Percentiles rank a stretch among this genome's conserved stretches.
These are phyloP conservation scores for Carpatolechia fugitivella DNA, from an alignment of 2,888 invertebrate species.

Conservation along the genomic window DNA sequence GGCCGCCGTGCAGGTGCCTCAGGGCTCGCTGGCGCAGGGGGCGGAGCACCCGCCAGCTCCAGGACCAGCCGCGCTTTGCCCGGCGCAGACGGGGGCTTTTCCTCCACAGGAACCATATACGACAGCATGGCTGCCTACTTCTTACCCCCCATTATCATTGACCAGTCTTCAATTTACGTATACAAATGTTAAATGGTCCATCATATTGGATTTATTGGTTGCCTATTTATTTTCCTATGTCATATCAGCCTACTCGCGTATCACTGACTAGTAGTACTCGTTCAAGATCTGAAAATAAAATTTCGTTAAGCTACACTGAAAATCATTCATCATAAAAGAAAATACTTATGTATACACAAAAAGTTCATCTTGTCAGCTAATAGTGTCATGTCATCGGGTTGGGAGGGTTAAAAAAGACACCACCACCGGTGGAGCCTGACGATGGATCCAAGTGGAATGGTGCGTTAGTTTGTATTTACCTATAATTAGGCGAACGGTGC, in stretches of 20 bases:
- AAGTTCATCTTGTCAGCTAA: no score
- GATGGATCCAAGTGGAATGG: no score
- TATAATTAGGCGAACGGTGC: no score
- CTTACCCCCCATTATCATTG: conserved; percentile 15
- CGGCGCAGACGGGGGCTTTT: conserved; percentile 84
- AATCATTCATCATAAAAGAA: no score
- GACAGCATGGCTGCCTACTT: conserved; percentile 81
- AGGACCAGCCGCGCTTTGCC: conserved; percentile 74
- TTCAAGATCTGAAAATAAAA: conserved; percentile 51
- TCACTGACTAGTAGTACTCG: conserved; percentile 30
- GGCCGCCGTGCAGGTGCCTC: conserved; percentile 51
- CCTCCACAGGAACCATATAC: conserved; percentile 88
- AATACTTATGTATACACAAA: no score
- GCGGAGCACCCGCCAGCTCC: conserved; percentile 45
- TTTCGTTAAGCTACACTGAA: no score
- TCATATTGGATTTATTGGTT: conserved; percentile 27
- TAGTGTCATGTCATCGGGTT: no score
- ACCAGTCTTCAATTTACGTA: conserved; percentile 15
- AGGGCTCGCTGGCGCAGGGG: conserved; percentile 50
- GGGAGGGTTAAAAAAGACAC: no score
- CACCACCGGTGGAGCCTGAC: no score
- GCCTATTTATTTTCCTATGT: no score
- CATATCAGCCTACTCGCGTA: conserved; percentile 19
- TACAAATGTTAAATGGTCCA: conserved; percentile 18
- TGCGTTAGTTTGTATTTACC: no score